Base-by-base conservation (phyloP, 2,888 invertebrate genomes). In the Synergus umbraculus region DNA sequence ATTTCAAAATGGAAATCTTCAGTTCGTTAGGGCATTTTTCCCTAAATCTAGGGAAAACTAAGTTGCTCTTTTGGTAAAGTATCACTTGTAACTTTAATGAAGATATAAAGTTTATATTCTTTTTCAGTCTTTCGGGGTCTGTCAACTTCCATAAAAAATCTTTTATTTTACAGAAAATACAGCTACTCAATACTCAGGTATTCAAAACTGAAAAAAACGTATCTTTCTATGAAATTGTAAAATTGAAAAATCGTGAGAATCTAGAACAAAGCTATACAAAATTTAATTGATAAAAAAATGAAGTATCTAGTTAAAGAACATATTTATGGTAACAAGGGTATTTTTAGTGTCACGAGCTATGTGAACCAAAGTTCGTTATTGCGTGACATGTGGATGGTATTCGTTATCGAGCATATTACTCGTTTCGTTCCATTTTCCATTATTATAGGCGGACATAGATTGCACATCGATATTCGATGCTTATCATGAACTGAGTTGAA, bases 371-470 rank as follows among this genome's bases (percentile, higher is more conserved):
- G 73, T 73, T 41, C 54, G 54, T 54, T 73, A 73, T 73, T 73
- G 73, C 73, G 73, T 73, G 73, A 73, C 54, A 73, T n/a, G 54
- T 54, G 37, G 73, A 73, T 73, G 54, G 37, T 73, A 58, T 73
- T 73, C 49, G 49, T 58, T 73, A 73, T 73, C 73, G 73, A 73
- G 54, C 49, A 73, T 73, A 73, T 73, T 73, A 73, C 73, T 41
- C 54, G 49, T 73, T 73, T 73, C 54, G 73, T 73, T 73, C 73
- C 49, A 73, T 73, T 73, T 73, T 73, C 73, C 73, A 73, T 73
- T 73, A 73, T 54, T 73, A 73, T 54, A 73, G 73, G 29, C 54
- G 37, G 54, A 73, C 54, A 73, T 73, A 73, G 73, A 73, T 73
- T 73, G 49, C 54, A 58, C 73, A 73, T 73, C 73, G 73, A 73